These are phyloP conservation scores for Sebastes oblongus DNA, from an alignment of 2,797 vertebrate genomes.

Conservation along the genomic window DNA sequence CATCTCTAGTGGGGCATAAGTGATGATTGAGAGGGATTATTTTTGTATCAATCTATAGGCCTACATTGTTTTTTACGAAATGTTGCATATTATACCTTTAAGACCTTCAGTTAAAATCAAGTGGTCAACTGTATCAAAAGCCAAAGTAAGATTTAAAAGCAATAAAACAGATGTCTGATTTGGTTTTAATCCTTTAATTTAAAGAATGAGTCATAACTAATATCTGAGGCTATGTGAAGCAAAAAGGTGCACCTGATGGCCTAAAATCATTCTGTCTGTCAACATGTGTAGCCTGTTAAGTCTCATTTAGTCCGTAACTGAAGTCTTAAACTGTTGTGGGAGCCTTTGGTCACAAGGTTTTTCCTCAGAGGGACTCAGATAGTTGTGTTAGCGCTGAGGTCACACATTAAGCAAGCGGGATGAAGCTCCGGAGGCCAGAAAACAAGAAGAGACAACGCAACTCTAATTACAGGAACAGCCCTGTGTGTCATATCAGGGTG, in stretches of 20 bases:
- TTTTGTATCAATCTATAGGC: too few relatives aligned
- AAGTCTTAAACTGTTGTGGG: constrained; percentile 27
- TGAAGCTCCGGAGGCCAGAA: constrained; percentile 35
- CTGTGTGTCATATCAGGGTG: constrained; percentile 33
- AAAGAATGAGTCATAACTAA: background rate
- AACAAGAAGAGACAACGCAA: constrained; percentile 37
- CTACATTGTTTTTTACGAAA: too few relatives aligned
- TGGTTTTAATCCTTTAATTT: background rate
- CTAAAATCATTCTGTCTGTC: constrained; percentile 2
- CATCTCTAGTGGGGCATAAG: too few relatives aligned
- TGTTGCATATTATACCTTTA: too few relatives aligned
- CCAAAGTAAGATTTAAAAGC: background rate
- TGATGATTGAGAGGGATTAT: too few relatives aligned
- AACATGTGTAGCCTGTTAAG: constrained; percentile 8
- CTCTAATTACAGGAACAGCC: constrained; percentile 53
- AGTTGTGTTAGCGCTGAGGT: constrained; percentile 48
- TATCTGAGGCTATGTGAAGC: background rate
- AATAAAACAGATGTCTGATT: background rate
- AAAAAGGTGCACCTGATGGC: background rate
- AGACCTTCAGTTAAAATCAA: background rate
- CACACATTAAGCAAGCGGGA: constrained; percentile 31
- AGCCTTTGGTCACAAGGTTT: constrained; percentile 39
- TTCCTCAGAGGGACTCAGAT: constrained; percentile 39
- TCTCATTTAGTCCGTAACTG: constrained; percentile 17
- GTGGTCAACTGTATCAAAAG: background rate